Base-by-base conservation (phyloP, 2,888 invertebrate species). In the Exephanes ischioxanthus region DNA sequence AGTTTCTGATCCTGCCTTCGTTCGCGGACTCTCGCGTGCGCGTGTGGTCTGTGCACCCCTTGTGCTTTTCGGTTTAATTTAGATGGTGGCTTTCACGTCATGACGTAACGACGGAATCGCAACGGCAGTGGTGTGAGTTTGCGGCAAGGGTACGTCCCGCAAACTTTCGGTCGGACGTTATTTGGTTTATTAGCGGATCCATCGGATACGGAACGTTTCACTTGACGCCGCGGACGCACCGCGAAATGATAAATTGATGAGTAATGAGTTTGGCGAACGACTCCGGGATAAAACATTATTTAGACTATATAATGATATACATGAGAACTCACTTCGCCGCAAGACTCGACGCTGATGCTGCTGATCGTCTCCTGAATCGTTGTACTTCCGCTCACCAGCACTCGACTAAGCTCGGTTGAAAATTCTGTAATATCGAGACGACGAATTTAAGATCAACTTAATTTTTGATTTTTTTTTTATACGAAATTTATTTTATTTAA, bases 341-440 rank as follows among this genome's bases (percentile, higher is more conserved):
- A 77, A 71, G 87, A 87, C 37, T 84, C 84, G 71, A 87, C 86
- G 68, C 87, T 87, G 48, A 85, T 53, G 33, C 87, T 85, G 26
- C 89, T 89, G 68, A 89, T 85, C 51, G 87, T 89, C 80, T 90
- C 90, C 72, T 90, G 88, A 19, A 90, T 86, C 53, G 88, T 88
- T 68, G 89, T 86, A 75, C 88, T 85, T 58, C 88, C 88, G 81
- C 90, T 89, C 22, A 88, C 88, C 72, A 91, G 87, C 26, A 90
- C 89, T 22, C 90, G 90, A 73, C 89, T 92, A 71, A 90, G 78
- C 75, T 92, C 91, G 70, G 90, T 67, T 9, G 91, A 89, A 85
- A 90, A 89, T 91, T 92, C 90, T 90, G 70, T 7, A 85, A 80
- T 75, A 70, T 53, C 11, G 26, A 67, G 11, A 53, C 61, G 11